These are phyloP conservation scores for Brenthis daphne DNA, from an alignment of 2,888 invertebrate genomes.

Conservation along the genomic window DNA sequence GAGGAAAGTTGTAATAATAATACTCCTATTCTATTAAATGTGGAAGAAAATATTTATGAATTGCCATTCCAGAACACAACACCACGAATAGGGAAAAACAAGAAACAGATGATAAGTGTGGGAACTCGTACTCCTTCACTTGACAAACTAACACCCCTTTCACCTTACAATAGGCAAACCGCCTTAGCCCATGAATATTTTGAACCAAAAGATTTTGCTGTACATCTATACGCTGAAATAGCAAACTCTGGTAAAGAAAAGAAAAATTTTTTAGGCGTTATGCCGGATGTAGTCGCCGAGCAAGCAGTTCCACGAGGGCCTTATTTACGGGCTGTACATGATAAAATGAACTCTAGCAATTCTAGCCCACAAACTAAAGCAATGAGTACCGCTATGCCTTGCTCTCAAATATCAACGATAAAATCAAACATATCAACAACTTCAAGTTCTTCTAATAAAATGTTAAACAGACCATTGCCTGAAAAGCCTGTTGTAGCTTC, in stretches of 20 bases:
- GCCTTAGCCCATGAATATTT: slow-evolving; percentile 76
- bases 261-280: slow-evolving; percentile 55
- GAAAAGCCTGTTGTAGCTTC: slow-evolving; percentile 77
- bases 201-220: slow-evolving; percentile 78
- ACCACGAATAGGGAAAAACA: slow-evolving; percentile 64
- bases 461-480: slow-evolving; percentile 87
- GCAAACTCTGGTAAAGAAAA: slow-evolving; percentile 73
- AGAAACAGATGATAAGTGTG: slow-evolving; percentile 76
- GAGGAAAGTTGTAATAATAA: slow-evolving; percentile 85
- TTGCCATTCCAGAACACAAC: slow-evolving; percentile 78
- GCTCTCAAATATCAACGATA: slow-evolving; percentile 55
- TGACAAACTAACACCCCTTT: slow-evolving; percentile 79
- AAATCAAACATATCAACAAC: slow-evolving; percentile 58
- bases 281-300: slow-evolving; percentile 74
- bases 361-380: slow-evolving; percentile 49
- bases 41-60: slow-evolving; percentile 84
- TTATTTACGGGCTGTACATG: slow-evolving; percentile 83
- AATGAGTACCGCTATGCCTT: slow-evolving; percentile 46
- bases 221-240: slow-evolving; percentile 85
- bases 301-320: slow-evolving; percentile 78
- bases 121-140: slow-evolving; percentile 83
- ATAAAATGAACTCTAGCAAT: slow-evolving; percentile 68
- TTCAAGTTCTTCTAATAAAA: slow-evolving; percentile 78
- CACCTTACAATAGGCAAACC: slow-evolving; percentile 71
- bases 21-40: slow-evolving; percentile 44